Evolutionary conservation across 2,113 vertebrate species (phyloP).

Genomic region (Mystacornis crossleyi): DNA sequence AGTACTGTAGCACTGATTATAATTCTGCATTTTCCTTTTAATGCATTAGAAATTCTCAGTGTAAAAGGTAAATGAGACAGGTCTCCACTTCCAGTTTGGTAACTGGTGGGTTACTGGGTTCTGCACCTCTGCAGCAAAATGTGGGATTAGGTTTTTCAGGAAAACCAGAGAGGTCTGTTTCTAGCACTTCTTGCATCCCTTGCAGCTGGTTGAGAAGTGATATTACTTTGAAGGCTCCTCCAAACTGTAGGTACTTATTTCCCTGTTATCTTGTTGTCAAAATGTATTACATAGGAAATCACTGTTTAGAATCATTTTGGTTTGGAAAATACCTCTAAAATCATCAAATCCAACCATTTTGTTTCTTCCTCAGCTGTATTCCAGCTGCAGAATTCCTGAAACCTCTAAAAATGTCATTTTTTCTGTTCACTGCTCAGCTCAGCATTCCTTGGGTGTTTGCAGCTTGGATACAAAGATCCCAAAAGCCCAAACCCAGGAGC

Average conservation of each 20-base stretch:
- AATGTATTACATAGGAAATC: background rate
- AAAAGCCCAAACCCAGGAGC: background rate
- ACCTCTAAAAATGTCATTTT: background rate
- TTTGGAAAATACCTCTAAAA: background rate
- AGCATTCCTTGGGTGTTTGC: background rate
- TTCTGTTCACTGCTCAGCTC: background rate
- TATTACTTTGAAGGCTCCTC: background rate
- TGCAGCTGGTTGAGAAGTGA: background rate
- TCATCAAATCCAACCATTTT: background rate
- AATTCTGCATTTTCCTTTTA: background rate
- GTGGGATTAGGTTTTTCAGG: background rate
- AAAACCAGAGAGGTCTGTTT: background rate
- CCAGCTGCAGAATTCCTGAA: background rate
- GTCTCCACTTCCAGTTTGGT: background rate
- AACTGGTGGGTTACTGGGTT: background rate
- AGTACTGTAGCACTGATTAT: background rate
- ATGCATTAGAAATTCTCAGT: background rate
- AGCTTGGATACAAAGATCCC: background rate
- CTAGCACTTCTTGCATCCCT: accelerated
- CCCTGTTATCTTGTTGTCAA: background rate
- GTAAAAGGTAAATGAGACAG: background rate
- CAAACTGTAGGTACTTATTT: background rate
- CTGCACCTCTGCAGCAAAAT: background rate
- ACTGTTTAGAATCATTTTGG: background rate
- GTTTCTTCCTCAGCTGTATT: background rate